These are phyloP conservation scores for Choloepus didactylus DNA, from an alignment of 2,797 vertebrate species.

Conservation along the genomic window DNA sequence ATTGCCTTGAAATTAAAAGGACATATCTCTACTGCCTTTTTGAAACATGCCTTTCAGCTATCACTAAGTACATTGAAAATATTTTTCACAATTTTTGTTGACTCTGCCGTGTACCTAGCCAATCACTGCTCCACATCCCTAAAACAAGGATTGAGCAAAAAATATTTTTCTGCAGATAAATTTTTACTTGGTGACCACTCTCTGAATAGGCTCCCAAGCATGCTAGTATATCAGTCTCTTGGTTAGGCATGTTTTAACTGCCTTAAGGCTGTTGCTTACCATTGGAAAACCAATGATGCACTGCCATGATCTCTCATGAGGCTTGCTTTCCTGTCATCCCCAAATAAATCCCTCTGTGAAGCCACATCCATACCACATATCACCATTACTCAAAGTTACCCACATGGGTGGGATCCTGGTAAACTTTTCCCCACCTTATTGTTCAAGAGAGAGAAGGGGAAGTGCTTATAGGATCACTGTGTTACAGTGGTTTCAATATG, in stretches of 20 bases:
- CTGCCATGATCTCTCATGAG: neutral
- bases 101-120: neutral
- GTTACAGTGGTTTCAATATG: neutral
- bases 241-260: neutral
- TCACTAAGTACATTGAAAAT: neutral
- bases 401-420: neutral
- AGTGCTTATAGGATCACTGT: neutral
- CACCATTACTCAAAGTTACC: neutral
- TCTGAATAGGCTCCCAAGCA: neutral
- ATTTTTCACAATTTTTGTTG: neutral
- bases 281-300: neutral
- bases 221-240: neutral
- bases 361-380: neutral
- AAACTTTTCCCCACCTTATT: neutral
- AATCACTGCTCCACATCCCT: neutral
- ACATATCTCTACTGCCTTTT: neutral
- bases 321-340: neutral
- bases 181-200: neutral
- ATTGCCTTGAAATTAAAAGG: neutral
- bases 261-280: neutral
- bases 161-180: neutral
- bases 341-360: neutral
- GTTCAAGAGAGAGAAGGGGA: neutral
- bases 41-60: neutral
- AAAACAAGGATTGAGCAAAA: neutral